Percentiles rank a stretch among this genome's conserved stretches.
phyloP scores from a whole-genome alignment of 2,113 vertebrate genomes.

The Eptesicus fuscus region DNA sequence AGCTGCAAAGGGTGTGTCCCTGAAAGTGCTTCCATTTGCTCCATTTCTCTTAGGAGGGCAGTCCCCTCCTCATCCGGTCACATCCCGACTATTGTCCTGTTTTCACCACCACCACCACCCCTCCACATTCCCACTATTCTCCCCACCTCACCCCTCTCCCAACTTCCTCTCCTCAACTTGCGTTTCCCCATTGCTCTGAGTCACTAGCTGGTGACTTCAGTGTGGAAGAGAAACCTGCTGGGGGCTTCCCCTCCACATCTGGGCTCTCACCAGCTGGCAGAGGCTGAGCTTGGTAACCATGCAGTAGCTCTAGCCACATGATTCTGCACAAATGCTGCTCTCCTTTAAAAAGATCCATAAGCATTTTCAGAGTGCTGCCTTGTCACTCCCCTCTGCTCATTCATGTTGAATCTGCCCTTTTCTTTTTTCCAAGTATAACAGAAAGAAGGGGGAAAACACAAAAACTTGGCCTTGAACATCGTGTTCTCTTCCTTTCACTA shows the following conservation, averaged over 20 bases:
- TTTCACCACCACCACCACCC: neutral
- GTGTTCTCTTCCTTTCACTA: neutral
- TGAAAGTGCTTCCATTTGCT: neutral
- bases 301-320: neutral
- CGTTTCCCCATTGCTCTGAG: too few relatives aligned
- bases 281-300: neutral
- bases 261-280: neutral
- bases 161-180: neutral
- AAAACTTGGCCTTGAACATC: neutral
- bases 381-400: neutral
- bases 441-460: neutral
- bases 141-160: neutral
- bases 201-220: neutral
- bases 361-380: neutral
- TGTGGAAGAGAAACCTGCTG: neutral
- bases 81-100: too few relatives aligned
- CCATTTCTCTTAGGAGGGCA: neutral
- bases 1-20: neutral
- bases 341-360: neutral
- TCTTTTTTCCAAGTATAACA: neutral
- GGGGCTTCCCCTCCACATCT: rapidly evolving
- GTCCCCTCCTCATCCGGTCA: neutral
- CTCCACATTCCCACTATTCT: neutral
- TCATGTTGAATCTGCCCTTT: neutral
- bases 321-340: neutral